A percentile compares a stretch with the other conserved stretches of the same genome.
Evolutionary conservation across 2,113 vertebrate species (phyloP).

Genomic region (Ptilorrhoa leucosticta): DNA sequence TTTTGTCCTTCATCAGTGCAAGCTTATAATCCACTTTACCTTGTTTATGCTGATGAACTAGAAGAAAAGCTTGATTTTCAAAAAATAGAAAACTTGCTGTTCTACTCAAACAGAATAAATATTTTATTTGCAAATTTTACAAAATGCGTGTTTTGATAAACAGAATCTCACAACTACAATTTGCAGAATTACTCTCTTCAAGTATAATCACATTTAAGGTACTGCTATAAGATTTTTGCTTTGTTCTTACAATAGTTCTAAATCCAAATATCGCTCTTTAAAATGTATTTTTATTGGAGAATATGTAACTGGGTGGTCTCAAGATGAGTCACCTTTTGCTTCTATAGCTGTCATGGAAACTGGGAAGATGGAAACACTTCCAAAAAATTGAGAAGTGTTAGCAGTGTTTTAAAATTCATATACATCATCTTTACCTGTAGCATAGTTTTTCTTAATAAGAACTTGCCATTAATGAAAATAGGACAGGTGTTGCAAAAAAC

Average conservation of each 20-base stretch:
- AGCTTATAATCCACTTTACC: background rate
- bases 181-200: background rate
- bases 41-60: background rate
- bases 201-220: background rate
- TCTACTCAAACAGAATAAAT: background rate
- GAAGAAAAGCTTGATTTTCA: background rate
- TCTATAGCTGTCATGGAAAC: constrained; percentile 63
- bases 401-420: background rate
- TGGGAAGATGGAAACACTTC: background rate
- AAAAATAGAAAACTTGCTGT: background rate
- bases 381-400: background rate
- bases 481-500: background rate
- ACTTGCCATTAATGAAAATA: background rate
- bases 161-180: background rate
- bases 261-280: background rate
- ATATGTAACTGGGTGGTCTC: constrained; percentile 11
- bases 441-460: background rate
- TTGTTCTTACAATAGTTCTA: background rate
- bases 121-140: background rate
- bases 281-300: background rate
- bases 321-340: constrained; percentile 53
- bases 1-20: background rate
- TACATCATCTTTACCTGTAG: background rate
- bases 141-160: background rate
- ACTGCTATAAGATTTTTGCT: background rate